Evolutionary conservation across 2,888 invertebrate genomes (phyloP), one percentile per base, ranked within the genome.

Genomic region (Dorcus hopei): DNA sequence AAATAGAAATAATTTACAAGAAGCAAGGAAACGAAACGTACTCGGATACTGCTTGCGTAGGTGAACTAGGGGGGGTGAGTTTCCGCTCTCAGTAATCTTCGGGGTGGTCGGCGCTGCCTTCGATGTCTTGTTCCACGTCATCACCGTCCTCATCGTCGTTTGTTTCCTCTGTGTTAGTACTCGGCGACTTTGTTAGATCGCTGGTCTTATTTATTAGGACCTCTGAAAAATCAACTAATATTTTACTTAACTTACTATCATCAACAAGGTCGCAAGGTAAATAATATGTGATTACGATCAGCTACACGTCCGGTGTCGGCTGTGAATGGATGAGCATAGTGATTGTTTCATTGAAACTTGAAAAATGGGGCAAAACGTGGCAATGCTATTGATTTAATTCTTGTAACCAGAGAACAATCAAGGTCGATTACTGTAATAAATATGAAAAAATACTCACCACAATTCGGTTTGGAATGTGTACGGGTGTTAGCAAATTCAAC

Each of bases 401-500:
- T 33, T 33, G 6, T 33, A 33, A 33, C 1, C 7, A 1, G 26
- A 33, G 26, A 33, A 6, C 26, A 7, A 19, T 33, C 6, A 33
- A 33, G 26, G 26, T 33, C 19, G 19, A 26, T 26, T 26, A 6
- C 26, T 26, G 26, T 26, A 26, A 26, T 26, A 26, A 26, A 9
- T 49, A 33, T 26, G 14, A 23, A n/a, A 61, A 38, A 23, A 52
- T 11, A 81, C 84, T 83, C 80, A 90, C 90, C 89, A 77, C 91
- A 91, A 78, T 87, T 87, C 59, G 90, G 89, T 78, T 88, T 89
- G 78, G 91, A 88, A 76, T 88, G 83, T 64, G 90, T 89, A 75
- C 93, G 88, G 66, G 93, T 90, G 75, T 91, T 91, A 67, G 93
- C 86, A 72, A 87, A 88, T 80, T 94, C 94, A 48, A 90, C 91